Conservation (phyloP, 2,113 vertebrate species). For the Macquaria australasica region DNA sequence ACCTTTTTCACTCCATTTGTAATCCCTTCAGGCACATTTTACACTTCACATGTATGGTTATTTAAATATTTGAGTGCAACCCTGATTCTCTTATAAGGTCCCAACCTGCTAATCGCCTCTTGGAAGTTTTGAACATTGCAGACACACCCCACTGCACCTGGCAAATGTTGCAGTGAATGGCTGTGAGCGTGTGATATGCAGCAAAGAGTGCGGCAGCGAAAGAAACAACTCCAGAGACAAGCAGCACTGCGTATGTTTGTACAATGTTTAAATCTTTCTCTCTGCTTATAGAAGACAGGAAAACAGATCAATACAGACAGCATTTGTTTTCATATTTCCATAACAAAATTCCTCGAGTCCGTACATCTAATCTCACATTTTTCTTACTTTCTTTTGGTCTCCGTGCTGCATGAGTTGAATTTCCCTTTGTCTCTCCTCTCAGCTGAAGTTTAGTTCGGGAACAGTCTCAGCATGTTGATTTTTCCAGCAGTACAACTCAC, state of each 20-base stretch:
- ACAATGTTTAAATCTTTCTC: background rate
- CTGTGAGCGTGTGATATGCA: background rate
- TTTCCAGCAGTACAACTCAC: background rate
- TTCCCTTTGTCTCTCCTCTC: background rate
- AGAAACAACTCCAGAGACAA: background rate
- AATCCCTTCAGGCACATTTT: conserved; percentile 8
- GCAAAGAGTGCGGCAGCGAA: background rate
- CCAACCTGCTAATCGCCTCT: background rate
- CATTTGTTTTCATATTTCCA: background rate
- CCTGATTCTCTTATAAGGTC: too few relatives aligned
- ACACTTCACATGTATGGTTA: too few relatives aligned
- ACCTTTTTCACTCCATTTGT: conserved; percentile 50
- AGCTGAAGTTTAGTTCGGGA: background rate
- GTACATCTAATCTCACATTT: background rate
- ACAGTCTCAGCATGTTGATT: background rate
- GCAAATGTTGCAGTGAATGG: background rate
- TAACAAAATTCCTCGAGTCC: background rate
- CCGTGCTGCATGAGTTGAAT: conserved; percentile 10
- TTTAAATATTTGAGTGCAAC: too few relatives aligned
- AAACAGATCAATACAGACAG: background rate
- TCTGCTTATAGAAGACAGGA: background rate
- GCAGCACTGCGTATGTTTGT: background rate
- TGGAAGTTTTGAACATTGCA: background rate
- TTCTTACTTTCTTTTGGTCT: background rate
- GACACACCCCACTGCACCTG: background rate